Evolutionary conservation across 53 echinoderm and acorn worm genomes (phyloP).

Genomic region (Echinarachnius parma): DNA sequence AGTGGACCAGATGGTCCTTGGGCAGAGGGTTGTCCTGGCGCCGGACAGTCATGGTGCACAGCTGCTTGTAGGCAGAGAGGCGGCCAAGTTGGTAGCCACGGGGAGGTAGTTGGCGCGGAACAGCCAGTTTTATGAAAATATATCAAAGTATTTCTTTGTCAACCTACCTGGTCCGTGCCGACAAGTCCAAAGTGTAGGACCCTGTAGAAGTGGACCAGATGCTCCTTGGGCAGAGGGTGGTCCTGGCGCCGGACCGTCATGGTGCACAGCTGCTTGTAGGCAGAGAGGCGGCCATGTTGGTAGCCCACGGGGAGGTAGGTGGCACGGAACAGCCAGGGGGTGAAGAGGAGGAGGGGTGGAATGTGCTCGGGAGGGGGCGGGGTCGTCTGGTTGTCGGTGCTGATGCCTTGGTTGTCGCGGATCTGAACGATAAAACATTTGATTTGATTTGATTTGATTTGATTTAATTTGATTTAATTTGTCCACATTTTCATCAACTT

Average conservation of each 20-base stretch:
- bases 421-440: too few species aligned
- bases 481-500: too few species aligned
- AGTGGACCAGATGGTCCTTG: constrained; percentile 89
- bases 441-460: too few species aligned
- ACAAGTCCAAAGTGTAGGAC: constrained; percentile 88
- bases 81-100: constrained; percentile 76
- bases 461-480: too few species aligned
- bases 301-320: constrained; percentile 67
- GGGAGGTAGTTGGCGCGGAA: constrained; percentile 82
- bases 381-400: constrained; percentile 90
- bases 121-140: too few species aligned
- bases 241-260: constrained; percentile 87
- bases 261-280: constrained; percentile 85
- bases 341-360: constrained; percentile 85
- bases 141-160: background rate
- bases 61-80: constrained; percentile 83
- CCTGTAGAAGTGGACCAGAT: constrained; percentile 90
- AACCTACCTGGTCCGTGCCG: constrained; percentile 87
- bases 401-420: constrained; percentile 91
- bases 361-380: constrained; percentile 97
- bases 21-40: constrained; percentile 89
- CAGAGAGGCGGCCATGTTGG: constrained; percentile 83
- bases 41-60: constrained; percentile 82
- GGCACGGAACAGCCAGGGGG: constrained; percentile 94
- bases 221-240: constrained; percentile 83